A percentile compares a stretch with the other conserved stretches of the same genome.
These are phyloP conservation scores for Sciaenops ocellatus DNA, from an alignment of 2,797 vertebrate species.

Conservation along the genomic window DNA sequence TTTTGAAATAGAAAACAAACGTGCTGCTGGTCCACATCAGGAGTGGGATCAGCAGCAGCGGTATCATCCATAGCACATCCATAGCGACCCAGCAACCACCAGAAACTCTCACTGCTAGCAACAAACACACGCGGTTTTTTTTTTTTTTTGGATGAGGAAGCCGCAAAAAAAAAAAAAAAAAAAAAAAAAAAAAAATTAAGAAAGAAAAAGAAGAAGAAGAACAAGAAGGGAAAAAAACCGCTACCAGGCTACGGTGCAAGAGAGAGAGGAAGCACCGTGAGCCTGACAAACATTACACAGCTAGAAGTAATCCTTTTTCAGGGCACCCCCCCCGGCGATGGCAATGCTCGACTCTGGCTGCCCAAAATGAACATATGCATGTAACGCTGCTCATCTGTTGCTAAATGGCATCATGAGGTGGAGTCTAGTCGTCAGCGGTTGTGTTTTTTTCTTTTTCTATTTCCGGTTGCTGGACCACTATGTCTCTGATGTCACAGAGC, in stretches of 20 bases:
- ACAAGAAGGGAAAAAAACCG: neutral
- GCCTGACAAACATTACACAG: slow-evolving; percentile 62
- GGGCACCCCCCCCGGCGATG: neutral
- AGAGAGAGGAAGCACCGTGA: slow-evolving; percentile 14
- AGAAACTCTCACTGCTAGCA: slow-evolving; percentile 41
- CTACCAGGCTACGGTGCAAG: slow-evolving; percentile 47
- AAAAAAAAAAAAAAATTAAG: no score
- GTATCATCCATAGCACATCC: slow-evolving; percentile 85
- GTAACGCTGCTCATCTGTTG: slow-evolving; percentile 75
- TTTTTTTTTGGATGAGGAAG: neutral
- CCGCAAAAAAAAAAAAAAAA: neutral
- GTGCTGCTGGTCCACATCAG: slow-evolving; percentile 87
- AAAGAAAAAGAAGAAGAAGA: no score
- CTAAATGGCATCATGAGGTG: slow-evolving; percentile 78
- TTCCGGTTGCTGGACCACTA: slow-evolving; percentile 65
- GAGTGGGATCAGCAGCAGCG: slow-evolving; percentile 82
- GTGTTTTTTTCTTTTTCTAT: slow-evolving; percentile 43
- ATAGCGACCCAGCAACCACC: slow-evolving; percentile 54
- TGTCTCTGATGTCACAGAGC: slow-evolving; percentile 23
- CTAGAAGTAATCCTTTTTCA: neutral
- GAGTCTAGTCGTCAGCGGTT: slow-evolving; percentile 70
- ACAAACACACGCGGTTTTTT: slow-evolving; percentile 24
- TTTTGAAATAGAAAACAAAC: slow-evolving; percentile 89
- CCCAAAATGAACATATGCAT: slow-evolving; percentile 23
- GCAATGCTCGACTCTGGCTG: neutral